Base-by-base conservation (phyloP, 2,113 vertebrate species). In the Lagopus muta region DNA sequence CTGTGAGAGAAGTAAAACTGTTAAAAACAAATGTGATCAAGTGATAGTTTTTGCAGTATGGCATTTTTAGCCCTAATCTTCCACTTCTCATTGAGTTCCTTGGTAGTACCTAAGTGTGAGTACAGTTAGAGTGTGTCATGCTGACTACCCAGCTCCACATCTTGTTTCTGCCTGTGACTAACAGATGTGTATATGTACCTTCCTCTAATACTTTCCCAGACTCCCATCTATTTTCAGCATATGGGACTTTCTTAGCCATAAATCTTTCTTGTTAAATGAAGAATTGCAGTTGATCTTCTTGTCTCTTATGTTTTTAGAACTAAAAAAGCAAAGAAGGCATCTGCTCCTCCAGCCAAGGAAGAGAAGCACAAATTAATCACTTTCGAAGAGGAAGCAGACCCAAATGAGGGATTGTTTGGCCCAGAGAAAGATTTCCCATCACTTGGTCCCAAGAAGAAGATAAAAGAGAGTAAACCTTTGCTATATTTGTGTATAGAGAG, bases 311-410 rank as follows among this genome's bases (percentile, higher is more conserved):
- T 54, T 90, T 86, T 86, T 85, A 98, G 98, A 94, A 97, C 97
- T 89, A 98, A 98, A 96, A 98, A 97, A 84, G 2, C 77, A 66
- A 98, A 97, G 94, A 97, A 96, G 78, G 30, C 70, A 45, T 72
- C 73, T 55, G 86, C 50, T 38, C 11, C 79, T 79, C 75, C 67
- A 64, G 20, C 58, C 64, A 94, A 88, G 52, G 62, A 96, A 80
- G 93, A 71, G 21, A 96, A 80, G 5, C 86, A 96, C 32, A 97
- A 96, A 77, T 86, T 96, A 86, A 97, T 92, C 38, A 96, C 98
- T 96, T 98, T 98, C 94, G 97, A 98, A 65, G 98, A 98, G 32
- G 98, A 98, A 69, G 72, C 78, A 3, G 97, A 98, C 94, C 84
- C 95, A 22, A 96, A 98, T 4, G 94, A 96, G 71, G 97, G 80